phyloP scores from a whole-genome alignment of 2,888 invertebrate genomes.

The Leucophenga montana region DNA sequence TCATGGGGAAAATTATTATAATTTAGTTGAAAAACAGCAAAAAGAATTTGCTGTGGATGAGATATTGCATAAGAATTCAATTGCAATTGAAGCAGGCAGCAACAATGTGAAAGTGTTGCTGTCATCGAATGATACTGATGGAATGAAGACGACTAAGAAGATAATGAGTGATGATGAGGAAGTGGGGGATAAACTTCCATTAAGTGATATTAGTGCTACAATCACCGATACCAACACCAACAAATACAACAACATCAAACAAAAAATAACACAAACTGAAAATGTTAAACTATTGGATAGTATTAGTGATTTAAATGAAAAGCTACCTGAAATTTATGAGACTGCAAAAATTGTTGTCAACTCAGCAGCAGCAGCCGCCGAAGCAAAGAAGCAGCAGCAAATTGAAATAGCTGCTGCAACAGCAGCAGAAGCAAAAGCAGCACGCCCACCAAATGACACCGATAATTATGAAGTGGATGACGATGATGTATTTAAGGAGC shows the following conservation, averaged over 20 bases:
- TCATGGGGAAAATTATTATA: constrained; percentile 45
- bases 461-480: constrained; percentile 35
- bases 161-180: constrained; percentile 46
- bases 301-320: constrained; percentile 73
- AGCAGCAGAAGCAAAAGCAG: constrained; percentile 48
- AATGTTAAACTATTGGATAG: constrained; percentile 69
- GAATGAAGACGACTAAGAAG: constrained; percentile 23
- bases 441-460: constrained; percentile 64
- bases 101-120: constrained; percentile 51
- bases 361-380: constrained; percentile 64
- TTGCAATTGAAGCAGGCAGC: constrained; percentile 45
- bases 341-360: constrained; percentile 70
- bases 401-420: constrained; percentile 49
- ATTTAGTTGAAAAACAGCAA: constrained; percentile 45
- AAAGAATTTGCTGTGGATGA: constrained; percentile 55
- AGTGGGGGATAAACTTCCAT: constrained; percentile 48
- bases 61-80: constrained; percentile 33
- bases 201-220: constrained; percentile 66
- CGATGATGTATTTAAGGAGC: constrained; percentile 30
- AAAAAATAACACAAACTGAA: constrained; percentile 46
- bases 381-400: constrained; percentile 31
- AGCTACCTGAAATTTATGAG: constrained; percentile 72
- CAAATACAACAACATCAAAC: constrained; percentile 40
- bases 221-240: constrained; percentile 52
- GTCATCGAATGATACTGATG: constrained; percentile 12